These are phyloP conservation scores for Hermetia illucens DNA, from an alignment of 1,140 invertebrate species.

Conservation along the genomic window DNA sequence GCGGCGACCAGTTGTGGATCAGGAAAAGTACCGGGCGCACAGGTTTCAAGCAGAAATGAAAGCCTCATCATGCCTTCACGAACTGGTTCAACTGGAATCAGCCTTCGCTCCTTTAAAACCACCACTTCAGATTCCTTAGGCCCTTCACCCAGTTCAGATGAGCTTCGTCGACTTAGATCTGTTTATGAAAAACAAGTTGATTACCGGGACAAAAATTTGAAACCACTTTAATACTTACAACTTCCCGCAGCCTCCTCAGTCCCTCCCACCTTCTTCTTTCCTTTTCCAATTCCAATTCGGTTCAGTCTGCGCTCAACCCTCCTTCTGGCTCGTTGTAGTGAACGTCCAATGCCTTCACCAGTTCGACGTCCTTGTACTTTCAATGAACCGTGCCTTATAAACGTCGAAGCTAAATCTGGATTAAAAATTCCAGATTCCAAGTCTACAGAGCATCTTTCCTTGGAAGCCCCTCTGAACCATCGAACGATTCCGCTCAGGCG, in stretches of 20 bases:
- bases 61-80: slow-evolving; percentile 71
- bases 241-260: slow-evolving; percentile 66
- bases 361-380: slow-evolving; percentile 29
- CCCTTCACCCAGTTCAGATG: slow-evolving; percentile 61
- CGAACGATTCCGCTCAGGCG: slow-evolving; percentile 50
- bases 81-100: slow-evolving; percentile 59
- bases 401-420: slow-evolving; percentile 29
- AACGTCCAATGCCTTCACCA: slow-evolving; percentile 40
- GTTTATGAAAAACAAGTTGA: slow-evolving; percentile 6
- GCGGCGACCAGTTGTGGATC: slow-evolving; percentile 94
- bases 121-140: slow-evolving; percentile 73
- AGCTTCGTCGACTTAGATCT: slow-evolving; percentile 73
- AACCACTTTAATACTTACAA: slow-evolving; percentile 38
- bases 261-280: slow-evolving; percentile 75
- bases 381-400: slow-evolving; percentile 30
- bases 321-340: slow-evolving; percentile 63
- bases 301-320: slow-evolving; percentile 73
- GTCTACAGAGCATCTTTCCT: slow-evolving; percentile 33
- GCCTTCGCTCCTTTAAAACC: slow-evolving; percentile 65
- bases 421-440: slow-evolving; percentile 36
- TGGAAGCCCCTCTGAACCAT: slow-evolving; percentile 42
- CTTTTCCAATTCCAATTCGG: slow-evolving; percentile 49
- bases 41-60: slow-evolving; percentile 84
- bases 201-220: not conserved
- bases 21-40: slow-evolving; percentile 86